phyloP scores from a whole-genome alignment of 2,113 vertebrate species.

The Gambusia holbrooki region DNA sequence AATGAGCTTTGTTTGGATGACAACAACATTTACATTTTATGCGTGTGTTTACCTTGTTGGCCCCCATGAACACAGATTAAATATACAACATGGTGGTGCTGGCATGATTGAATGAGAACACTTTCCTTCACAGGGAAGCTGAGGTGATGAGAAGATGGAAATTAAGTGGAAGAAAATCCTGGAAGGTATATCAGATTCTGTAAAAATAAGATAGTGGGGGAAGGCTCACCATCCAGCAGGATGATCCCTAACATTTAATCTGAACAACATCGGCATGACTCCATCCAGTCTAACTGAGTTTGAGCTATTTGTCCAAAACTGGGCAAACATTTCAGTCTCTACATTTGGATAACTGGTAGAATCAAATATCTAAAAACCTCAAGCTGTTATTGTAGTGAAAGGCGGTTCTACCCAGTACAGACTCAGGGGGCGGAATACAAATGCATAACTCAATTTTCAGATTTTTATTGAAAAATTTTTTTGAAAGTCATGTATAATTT shows the following conservation, averaged over 20 bases:
- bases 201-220: conserved; percentile 1
- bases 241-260: not conserved
- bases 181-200: not conserved
- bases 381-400: not conserved
- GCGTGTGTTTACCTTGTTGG: too few relatives aligned
- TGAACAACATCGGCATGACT: not conserved
- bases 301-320: not conserved
- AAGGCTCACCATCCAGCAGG: not conserved
- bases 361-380: not conserved
- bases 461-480: not conserved
- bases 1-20: too few relatives aligned
- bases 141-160: not conserved
- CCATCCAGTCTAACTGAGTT: not conserved
- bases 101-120: not conserved
- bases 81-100: not conserved
- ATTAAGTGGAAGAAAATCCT: not conserved
- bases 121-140: not conserved
- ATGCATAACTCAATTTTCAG: not conserved
- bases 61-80: too few relatives aligned
- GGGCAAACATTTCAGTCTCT: not conserved
- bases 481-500: not conserved
- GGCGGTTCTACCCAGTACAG: not conserved
- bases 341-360: not conserved
- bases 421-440: not conserved
- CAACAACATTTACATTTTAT: too few relatives aligned